Conservation (phyloP, 2,888 invertebrate species). For the Cantharis rufa region DNA sequence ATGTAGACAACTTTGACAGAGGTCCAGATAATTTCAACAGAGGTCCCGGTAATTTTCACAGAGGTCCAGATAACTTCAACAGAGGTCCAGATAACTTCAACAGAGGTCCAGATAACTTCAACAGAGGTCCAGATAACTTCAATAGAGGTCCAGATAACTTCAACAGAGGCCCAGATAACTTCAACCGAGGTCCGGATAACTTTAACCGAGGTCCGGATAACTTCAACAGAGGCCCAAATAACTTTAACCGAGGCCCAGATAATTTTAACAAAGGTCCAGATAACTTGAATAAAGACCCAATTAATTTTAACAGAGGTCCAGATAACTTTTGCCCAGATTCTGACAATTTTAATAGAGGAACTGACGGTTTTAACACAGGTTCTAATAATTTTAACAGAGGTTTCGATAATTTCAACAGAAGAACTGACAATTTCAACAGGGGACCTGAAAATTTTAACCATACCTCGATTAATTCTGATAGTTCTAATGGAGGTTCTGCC, state of each 20-base stretch:
- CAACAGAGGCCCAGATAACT: conserved; percentile 18
- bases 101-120: neutral
- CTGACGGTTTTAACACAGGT: conserved; percentile 12
- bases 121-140: neutral
- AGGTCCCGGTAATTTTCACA: neutral
- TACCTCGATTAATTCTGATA: neutral
- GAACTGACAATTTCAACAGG: conserved; percentile 18
- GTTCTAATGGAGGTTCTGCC: neutral
- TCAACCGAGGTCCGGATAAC: conserved; percentile 20
- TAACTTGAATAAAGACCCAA: neutral
- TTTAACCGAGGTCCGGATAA: conserved; percentile 17
- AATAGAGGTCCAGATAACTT: conserved; percentile 1
- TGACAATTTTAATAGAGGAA: conserved; percentile 1
- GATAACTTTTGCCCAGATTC: neutral
- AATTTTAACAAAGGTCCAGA: conserved; percentile 15
- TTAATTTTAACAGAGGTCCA: conserved; percentile 18
- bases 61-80: neutral
- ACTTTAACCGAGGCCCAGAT: neutral
- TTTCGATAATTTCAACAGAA: conserved; percentile 21
- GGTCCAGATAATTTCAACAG: neutral
- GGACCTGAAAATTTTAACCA: neutral
- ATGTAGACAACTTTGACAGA: conserved; percentile 17
- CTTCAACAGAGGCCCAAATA: conserved; percentile 12
- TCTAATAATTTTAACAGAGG: neutral
- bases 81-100: neutral